These are phyloP conservation scores for Anthrax anthrax DNA, from an alignment of 2,888 invertebrate species.

Conservation along the genomic window DNA sequence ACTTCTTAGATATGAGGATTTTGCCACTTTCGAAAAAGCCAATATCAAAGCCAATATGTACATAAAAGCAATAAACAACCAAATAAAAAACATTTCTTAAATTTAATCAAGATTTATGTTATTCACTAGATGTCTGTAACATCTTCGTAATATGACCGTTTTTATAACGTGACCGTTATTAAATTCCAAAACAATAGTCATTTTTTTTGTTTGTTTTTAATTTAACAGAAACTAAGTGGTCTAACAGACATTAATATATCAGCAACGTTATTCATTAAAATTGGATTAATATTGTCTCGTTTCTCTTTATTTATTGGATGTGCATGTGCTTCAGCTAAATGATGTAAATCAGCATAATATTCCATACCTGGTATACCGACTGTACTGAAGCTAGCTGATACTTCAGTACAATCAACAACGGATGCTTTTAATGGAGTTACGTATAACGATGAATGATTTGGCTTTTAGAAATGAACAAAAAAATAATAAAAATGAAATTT, in stretches of 20 bases:
- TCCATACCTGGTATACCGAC: conserved; percentile 30
- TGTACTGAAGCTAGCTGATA: conserved; percentile 51
- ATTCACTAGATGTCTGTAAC: too few relatives aligned
- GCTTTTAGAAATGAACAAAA: too few relatives aligned
- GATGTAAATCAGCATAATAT: conserved; percentile 60
- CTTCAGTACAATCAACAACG: conserved; percentile 60
- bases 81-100: too few relatives aligned
- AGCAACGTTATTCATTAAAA: conserved; percentile 29
- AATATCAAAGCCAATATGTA: too few relatives aligned
- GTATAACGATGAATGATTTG: conserved; percentile 34
- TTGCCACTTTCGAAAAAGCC: too few relatives aligned
- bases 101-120: too few relatives aligned
- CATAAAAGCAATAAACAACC: too few relatives aligned
- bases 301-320: conserved; percentile 26
- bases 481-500: not conserved
- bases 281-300: conserved; percentile 26
- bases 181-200: too few relatives aligned
- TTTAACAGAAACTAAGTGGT: conserved; percentile 32
- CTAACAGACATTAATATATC: conserved; percentile 27
- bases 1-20: too few relatives aligned
- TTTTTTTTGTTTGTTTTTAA: too few relatives aligned
- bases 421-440: conserved; percentile 55
- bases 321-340: conserved; percentile 46
- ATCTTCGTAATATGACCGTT: too few relatives aligned
- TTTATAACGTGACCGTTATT: too few relatives aligned